These are phyloP conservation scores for Amitus sp. DNA, from an alignment of 2,888 invertebrate species.

Conservation along the genomic window DNA sequence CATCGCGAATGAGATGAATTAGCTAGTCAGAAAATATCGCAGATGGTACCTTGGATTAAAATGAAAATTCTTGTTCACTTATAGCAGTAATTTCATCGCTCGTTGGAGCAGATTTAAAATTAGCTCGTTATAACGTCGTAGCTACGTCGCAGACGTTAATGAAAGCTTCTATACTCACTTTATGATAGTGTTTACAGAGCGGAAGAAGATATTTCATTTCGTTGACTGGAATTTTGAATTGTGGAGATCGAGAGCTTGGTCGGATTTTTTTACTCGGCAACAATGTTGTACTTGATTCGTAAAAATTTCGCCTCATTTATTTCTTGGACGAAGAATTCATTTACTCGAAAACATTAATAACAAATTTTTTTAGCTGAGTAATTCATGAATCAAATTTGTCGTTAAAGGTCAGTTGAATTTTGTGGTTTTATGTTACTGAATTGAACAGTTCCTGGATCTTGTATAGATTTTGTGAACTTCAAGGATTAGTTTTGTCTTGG, in stretches of 20 bases:
- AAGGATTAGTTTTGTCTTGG: no score
- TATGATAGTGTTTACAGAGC: constrained; percentile 27
- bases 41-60: not conserved
- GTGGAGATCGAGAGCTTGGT: no score
- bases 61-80: not conserved
- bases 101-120: constrained; percentile 38
- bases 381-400: no score
- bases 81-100: constrained; percentile 27
- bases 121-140: constrained; percentile 39
- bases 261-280: not conserved
- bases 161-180: constrained; percentile 32
- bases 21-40: not conserved
- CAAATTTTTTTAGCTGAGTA: no score
- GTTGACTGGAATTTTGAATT: constrained; percentile 11
- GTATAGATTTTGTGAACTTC: no score
- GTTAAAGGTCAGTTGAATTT: no score
- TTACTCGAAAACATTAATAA: no score
- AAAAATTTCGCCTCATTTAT: no score
- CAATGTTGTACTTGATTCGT: no score
- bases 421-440: no score
- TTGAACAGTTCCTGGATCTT: no score
- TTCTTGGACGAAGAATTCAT: no score
- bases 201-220: constrained; percentile 23
- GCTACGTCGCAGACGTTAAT: constrained; percentile 27
- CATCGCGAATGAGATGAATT: not conserved